Conservation (phyloP, 2,888 invertebrate species). For the Vanessa cardui region DNA sequence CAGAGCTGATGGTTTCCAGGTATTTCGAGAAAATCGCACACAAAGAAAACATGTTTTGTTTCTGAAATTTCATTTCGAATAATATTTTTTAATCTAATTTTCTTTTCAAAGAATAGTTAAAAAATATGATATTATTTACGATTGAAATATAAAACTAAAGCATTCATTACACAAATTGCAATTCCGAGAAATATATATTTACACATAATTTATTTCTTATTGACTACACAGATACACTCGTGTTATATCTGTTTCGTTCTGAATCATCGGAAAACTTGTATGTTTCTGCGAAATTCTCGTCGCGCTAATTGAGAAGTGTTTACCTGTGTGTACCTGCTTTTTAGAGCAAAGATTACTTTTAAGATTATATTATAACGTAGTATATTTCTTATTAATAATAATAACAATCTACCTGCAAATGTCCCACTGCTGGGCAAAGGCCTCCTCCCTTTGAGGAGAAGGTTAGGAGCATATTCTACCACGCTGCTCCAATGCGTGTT, state of each 20-base stretch:
- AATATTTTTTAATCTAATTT: not conserved
- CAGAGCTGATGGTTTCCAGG: conserved; percentile 59
- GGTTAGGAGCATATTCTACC: too few relatives aligned
- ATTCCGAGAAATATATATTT: conserved; percentile 3
- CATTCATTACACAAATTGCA: not conserved
- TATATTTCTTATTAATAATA: too few relatives aligned
- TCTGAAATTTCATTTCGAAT: not conserved
- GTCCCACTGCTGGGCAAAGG: too few relatives aligned
- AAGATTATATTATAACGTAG: too few relatives aligned
- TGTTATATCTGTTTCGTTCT: not conserved
- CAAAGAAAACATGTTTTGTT: conserved; percentile 48
- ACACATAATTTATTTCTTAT: not conserved
- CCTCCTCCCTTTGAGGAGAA: too few relatives aligned
- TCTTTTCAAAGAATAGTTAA: not conserved
- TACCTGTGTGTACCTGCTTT: not conserved
- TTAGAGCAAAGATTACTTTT: not conserved
- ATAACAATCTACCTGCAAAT: too few relatives aligned
- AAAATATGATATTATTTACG: not conserved
- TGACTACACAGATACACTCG: not conserved
- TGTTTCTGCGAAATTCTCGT: not conserved
- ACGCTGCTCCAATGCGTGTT: too few relatives aligned
- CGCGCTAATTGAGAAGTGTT: not conserved
- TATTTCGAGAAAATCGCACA: conserved; percentile 52
- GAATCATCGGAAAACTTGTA: conserved; percentile 5
- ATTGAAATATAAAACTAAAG: not conserved